Percentiles rank a stretch among this genome's conserved stretches.
Evolutionary conservation across 2,888 invertebrate species (phyloP).

Genomic region (Nemoura dubitans): DNA sequence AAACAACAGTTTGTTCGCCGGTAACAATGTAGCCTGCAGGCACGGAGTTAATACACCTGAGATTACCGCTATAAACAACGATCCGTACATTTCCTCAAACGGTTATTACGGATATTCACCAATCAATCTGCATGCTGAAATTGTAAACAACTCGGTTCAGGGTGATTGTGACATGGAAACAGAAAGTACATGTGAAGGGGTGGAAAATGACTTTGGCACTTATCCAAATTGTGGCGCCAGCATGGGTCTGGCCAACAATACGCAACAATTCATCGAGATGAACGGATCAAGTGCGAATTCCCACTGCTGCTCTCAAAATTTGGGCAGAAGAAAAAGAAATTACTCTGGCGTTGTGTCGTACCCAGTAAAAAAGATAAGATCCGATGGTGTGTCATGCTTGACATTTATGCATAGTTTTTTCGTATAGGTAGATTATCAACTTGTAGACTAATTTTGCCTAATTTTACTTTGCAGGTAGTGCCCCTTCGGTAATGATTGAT

Average conservation of each 20-base stretch:
- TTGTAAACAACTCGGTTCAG: background rate
- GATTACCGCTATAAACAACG: background rate
- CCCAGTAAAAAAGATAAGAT: background rate
- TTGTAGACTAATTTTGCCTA: background rate
- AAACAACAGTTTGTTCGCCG: conserved; percentile 1
- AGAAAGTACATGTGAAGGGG: background rate
- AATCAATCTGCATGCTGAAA: background rate
- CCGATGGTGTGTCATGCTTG: background rate
- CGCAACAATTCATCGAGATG: background rate
- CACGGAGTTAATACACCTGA: background rate
- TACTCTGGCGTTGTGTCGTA: background rate
- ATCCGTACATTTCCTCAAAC: background rate
- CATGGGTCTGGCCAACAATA: background rate
- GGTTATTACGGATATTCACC: conserved; percentile 18
- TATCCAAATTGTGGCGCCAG: background rate
- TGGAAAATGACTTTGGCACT: conserved; percentile 19
- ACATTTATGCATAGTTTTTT: background rate
- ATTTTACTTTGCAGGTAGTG: background rate
- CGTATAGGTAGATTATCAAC: background rate
- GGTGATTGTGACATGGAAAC: background rate
- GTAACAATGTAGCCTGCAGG: background rate
- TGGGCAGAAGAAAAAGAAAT: conserved; percentile 19
- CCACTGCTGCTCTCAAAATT: background rate
- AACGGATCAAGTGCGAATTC: background rate
- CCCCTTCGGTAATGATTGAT: background rate